Evolutionary conservation across 2,113 vertebrate genomes (phyloP), one percentile per base, ranked within the genome.

Genomic region (Clupea harengus): DNA sequence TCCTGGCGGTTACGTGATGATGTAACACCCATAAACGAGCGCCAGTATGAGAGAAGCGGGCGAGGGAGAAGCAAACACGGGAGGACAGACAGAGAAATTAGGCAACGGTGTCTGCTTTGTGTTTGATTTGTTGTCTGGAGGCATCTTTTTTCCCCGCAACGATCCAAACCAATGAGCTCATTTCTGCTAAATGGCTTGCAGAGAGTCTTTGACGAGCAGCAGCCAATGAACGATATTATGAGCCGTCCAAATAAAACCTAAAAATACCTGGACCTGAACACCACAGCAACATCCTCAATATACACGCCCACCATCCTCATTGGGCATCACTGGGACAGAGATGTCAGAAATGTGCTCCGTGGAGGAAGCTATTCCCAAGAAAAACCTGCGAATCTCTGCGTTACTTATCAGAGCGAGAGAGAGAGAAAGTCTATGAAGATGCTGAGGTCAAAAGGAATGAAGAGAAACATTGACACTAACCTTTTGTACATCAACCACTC

Each of bases 401-500:
- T 87, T 88, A 89, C 83, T 80, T 45, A 83, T 84, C 45, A 64
- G 83, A 86, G 75, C 10, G 64, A 49, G 39, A 39, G 39, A 39
- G 39, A 39, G 83, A 82, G 85, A 87, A 85, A 86, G 67, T 81
- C 84, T 60, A 80, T 78, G 22, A 82, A 60, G 82, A 85, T 15
- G 2, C 82, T 81, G 25, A 49, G 87, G 88, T 87, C 50, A 87
- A 87, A 87, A 32, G 25, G 82, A 84, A 90, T 86, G 52, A 88
- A 84, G 81, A 86, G 82, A 82, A 81, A 85, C 47, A 80, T 67
- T 72, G 52, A 85, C 57, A 49, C 83, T 88, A 78, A 86, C 81
- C 83, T 88, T 89, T 84, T 81, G 72, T 83, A 87, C 78, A 89
- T 87, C 87, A 72, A 18, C 52, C 57, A 80, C 85, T 86, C 82